Percentiles rank a stretch among this genome's conserved stretches.
Conservation (phyloP, 2,888 invertebrate species). For the Fissipunctia ypsillon region DNA sequence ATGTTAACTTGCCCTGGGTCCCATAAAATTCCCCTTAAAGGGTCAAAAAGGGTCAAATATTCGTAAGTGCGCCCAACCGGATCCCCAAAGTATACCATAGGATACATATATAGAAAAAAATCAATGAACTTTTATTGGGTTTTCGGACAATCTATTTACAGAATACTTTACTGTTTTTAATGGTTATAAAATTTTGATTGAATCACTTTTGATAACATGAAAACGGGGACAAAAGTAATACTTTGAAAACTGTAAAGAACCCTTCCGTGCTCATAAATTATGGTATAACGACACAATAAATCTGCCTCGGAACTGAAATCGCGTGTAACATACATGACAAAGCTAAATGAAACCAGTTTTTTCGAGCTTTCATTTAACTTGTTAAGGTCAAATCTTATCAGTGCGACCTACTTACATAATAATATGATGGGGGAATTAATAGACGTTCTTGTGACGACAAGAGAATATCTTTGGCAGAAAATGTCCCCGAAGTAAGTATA, state of each 20-base stretch:
- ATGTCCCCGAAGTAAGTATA: conserved; percentile 32
- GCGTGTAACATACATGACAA: conserved; percentile 69
- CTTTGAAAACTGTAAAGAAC: conserved; percentile 58
- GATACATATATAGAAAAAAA: conserved; percentile 30
- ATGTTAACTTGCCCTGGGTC: conserved; percentile 44
- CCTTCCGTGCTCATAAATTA: conserved; percentile 67
- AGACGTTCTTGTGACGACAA: conserved; percentile 49
- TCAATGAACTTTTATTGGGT: conserved; percentile 29
- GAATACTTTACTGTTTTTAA: conserved; percentile 35
- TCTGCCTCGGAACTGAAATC: conserved; percentile 61
- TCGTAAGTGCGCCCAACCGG: conserved; percentile 24
- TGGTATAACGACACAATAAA: conserved; percentile 66
- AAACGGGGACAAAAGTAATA: conserved; percentile 58
- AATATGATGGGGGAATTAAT: conserved; percentile 47
- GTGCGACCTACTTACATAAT: conserved; percentile 60
- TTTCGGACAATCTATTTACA: conserved; percentile 39
- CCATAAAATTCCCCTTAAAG: conserved; percentile 51
- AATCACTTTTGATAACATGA: conserved; percentile 50
- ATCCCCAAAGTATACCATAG: conserved; percentile 34
- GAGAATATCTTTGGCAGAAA: conserved; percentile 53
- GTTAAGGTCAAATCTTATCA: conserved; percentile 65
- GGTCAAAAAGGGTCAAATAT: conserved; percentile 54
- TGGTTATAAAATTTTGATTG: conserved; percentile 55
- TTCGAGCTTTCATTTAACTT: conserved; percentile 57
- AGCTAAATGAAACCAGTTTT: conserved; percentile 60